Base-by-base conservation (phyloP, 2,113 vertebrate genomes). In the Chauna torquata region DNA sequence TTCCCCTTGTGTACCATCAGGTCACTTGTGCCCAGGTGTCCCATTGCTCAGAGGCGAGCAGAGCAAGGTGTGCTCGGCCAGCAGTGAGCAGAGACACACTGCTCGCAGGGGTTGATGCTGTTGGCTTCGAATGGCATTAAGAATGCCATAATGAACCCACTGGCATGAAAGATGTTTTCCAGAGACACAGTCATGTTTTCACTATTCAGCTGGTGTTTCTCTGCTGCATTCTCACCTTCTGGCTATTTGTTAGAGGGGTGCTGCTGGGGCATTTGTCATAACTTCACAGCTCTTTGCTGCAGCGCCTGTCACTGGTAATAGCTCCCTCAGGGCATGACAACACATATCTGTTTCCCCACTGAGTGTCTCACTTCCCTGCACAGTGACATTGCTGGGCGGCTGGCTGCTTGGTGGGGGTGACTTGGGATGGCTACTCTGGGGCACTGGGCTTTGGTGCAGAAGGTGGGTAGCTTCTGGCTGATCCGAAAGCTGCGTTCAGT, bases 261-360 rank as follows among this genome's bases (percentile, higher is more conserved):
- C 86, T 92, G 65, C 84, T 61, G 70, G 65, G 70, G 65, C 44
- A 85, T 95, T 82, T 91, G 81, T 96, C 93, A 61, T 57, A 52
- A 76, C 81, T 91, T 92, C 89, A 95, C 89, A 85, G 89, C 81
- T 92, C 74, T 9, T 40, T 91, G 89, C 89, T 59, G 52, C 40
- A 2, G 15, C 0, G 40, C 57, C 23, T 96, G 65, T 57, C 90
- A 40, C 32, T 4, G 2, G 57, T 92, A 87, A 95, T 89, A 69
- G 74, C 61, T 96, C 84, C 84, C 95, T 64, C 24, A 19, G 92
- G 81, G 52, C 0, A 6, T 91, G 78, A 89, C 55, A 78, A 68
- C 70, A 18, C 32, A n/a, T 52, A 94, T 85, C 84, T 70, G 14
- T 85, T 87, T 88, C 66, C 65, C 68, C 42, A n/a, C 42, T 0